Base-by-base conservation (phyloP, 2,888 invertebrate genomes). In the Gonocerus acuteangulatus region DNA sequence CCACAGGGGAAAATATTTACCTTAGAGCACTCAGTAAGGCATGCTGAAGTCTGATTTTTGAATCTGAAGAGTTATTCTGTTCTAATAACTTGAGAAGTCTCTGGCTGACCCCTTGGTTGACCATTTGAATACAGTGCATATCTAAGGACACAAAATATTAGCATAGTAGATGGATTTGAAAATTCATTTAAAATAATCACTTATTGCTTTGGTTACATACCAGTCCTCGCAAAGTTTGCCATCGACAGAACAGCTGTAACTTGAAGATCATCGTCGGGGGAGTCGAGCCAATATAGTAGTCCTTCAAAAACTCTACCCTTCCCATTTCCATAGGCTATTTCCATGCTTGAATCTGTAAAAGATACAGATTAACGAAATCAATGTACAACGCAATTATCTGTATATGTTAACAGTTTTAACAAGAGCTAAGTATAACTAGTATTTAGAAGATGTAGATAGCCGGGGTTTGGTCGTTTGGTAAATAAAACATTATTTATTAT, bases 211-310 rank as follows among this genome's bases (percentile, higher is more conserved):
- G 7, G 9, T 1, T 1, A 42, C 19, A 61, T 63, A 78, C 78
- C 79, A 67, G 86, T 86, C 45, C 93, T 78, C 0, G 93, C 93
- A 74, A 94, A 93, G 77, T 94, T 94, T 1, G 91, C 93, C 67
- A 93, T 79, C 0, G 91, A 90, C 65, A 93, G 76, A 2, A 91
- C 85, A 0, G 88, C 91, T 0, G 91, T 87, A n/a, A 86, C 83
- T 70, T 88, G 78, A 19, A 94, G 76, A 72, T 89, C 87, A 65
- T 83, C 81, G 72, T 88, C 84, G 19, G 79, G 74, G 0, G 84
- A 82, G 62, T 84, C 81, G 66, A 94, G 76, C 93, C 93, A 94
- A 32, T 80, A 78, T 54, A 88, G 80, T 76, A 87, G 82, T 72
- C 81, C 85, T 69, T 74, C 76, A 73, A 84, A 93, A 9, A 83